Evolutionary conservation across 2,113 vertebrate genomes (phyloP).

Genomic region (Chaetops frenatus): DNA sequence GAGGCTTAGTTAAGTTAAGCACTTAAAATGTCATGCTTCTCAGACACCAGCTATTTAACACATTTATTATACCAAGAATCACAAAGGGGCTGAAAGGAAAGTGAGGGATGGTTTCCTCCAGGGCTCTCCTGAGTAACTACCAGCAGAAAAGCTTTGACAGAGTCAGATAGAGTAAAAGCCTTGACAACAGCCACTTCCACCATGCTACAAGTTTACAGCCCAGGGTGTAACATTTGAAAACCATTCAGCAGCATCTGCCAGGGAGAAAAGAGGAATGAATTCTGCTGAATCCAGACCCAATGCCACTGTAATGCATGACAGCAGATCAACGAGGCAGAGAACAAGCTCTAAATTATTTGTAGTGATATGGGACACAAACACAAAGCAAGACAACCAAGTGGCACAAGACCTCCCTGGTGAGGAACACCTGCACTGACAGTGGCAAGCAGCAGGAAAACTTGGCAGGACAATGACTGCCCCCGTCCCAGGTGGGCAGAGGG

Average conservation of each 20-base stretch:
- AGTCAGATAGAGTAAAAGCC: not conserved
- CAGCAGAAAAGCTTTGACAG: not conserved
- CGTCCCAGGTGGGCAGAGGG: fast-evolving
- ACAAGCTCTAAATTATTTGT: not conserved
- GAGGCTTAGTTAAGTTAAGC: not conserved
- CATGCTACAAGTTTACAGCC: not conserved
- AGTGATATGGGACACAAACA: not conserved
- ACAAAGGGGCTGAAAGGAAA: conserved; percentile 7
- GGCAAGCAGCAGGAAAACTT: not conserved
- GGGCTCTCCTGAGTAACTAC: not conserved
- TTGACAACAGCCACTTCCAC: not conserved
- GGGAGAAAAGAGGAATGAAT: not conserved
- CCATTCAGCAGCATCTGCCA: not conserved
- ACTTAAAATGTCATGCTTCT: not conserved
- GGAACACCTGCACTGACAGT: not conserved
- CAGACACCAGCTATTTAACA: not conserved
- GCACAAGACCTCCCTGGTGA: not conserved
- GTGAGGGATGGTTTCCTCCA: not conserved
- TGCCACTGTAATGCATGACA: not conserved
- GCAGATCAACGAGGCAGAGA: not conserved
- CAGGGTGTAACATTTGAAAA: not conserved
- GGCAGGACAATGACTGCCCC: not conserved
- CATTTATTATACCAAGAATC: not conserved
- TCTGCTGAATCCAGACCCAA: not conserved
- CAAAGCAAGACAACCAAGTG: not conserved